phyloP scores from a whole-genome alignment of 2,888 invertebrate species.

The Cephus rjabovi region DNA sequence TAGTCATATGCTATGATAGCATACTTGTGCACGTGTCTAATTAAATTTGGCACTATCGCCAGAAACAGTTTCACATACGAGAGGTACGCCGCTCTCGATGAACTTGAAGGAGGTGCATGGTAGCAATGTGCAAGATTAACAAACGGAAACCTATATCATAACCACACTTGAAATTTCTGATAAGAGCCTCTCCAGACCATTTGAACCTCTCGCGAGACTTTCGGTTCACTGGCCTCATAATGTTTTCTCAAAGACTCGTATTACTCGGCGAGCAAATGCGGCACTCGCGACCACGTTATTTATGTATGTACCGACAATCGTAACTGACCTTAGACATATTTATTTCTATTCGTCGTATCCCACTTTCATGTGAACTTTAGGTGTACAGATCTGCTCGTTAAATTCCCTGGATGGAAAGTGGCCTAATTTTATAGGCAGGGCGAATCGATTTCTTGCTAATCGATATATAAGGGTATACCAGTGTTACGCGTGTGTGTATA shows the following conservation, averaged over 20 bases:
- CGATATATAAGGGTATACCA: neutral
- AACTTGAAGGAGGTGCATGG: neutral
- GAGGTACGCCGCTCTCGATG: neutral
- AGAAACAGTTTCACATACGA: neutral
- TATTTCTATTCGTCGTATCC: neutral
- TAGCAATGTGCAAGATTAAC: neutral
- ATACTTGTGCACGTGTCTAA: neutral
- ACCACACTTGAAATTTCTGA: neutral
- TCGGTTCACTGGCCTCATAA: neutral
- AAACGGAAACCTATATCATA: neutral
- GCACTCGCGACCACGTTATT: neutral
- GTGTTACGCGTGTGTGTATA: neutral
- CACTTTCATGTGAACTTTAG: neutral
- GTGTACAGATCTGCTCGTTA: neutral
- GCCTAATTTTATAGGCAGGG: neutral
- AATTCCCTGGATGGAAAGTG: neutral
- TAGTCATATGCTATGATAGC: neutral
- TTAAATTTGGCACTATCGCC: neutral
- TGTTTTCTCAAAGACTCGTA: neutral
- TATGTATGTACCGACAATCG: neutral
- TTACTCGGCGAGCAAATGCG: neutral
- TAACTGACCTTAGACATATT: neutral
- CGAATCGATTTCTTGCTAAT: neutral
- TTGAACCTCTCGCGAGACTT: neutral
- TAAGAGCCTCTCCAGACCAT: neutral